Percentiles rank a stretch among this genome's conserved stretches.
Evolutionary conservation across 2,888 invertebrate species (phyloP).

Genomic region (Drosophila merina): DNA sequence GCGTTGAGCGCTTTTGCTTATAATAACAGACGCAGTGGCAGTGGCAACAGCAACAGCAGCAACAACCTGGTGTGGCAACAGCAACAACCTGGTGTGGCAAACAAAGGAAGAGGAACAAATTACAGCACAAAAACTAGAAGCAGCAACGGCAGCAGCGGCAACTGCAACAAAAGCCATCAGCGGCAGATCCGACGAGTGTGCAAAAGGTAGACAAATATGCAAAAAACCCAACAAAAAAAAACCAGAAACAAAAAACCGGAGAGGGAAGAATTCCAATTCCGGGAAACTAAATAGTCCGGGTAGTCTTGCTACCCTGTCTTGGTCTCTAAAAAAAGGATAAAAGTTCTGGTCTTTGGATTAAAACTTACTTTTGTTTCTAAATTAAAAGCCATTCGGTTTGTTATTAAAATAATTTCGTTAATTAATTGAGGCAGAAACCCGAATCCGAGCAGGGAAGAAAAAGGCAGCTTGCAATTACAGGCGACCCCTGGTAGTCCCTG

Average conservation of each 20-base stretch:
- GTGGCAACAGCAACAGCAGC: slow-evolving; percentile 17
- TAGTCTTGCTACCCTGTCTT: slow-evolving; percentile 8
- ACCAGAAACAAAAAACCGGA: slow-evolving; percentile 4
- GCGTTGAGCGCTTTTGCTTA: slow-evolving; percentile 58
- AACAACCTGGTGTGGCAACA: slow-evolving; percentile 12
- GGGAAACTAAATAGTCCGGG: slow-evolving; percentile 14
- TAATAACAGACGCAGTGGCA: slow-evolving; percentile 66
- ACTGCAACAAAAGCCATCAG: slow-evolving; percentile 21
- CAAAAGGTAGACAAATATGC: slow-evolving; percentile 71
- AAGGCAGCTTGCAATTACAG: slow-evolving; percentile 31
- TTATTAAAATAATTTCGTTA: slow-evolving; percentile 22
- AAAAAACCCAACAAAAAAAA: slow-evolving; percentile 10
- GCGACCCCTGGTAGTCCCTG: slow-evolving; percentile 4
- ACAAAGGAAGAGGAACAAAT: slow-evolving; percentile 64
- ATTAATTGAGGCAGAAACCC: slow-evolving; percentile 25
- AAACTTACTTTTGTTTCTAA: background rate
- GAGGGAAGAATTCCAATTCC: slow-evolving; percentile 11
- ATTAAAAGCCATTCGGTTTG: slow-evolving; percentile 18
- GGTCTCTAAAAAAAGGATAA: background rate
- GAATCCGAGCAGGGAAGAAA: background rate
- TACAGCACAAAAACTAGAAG: slow-evolving; percentile 41
- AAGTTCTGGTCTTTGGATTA: background rate
- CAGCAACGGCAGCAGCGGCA: slow-evolving; percentile 21
- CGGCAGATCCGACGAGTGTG: slow-evolving; percentile 43
- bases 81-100: slow-evolving; percentile 46